Conservation (phyloP, 1,140 invertebrate species). For the Camponotus vicinus region DNA sequence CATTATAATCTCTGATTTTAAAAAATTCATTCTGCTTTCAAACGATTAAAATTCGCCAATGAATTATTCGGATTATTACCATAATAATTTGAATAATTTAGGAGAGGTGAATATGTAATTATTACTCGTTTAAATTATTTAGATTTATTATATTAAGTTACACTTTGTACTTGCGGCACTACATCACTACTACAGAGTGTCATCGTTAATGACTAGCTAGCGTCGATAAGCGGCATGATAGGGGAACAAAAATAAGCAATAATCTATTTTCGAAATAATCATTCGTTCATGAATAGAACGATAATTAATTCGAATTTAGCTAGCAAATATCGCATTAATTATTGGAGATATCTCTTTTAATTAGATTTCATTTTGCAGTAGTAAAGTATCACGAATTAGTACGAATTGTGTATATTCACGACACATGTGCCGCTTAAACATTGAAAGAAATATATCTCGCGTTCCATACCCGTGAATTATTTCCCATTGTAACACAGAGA, state of each 20-base stretch:
- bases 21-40: not conserved
- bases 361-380: not conserved
- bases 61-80: slow-evolving; percentile 14
- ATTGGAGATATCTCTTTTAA: not conserved
- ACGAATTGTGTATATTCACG: not conserved
- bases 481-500: not conserved
- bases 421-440: not conserved
- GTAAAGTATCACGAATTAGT: not conserved
- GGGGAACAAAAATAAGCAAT: not conserved
- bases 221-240: not conserved
- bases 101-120: not conserved
- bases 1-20: not conserved
- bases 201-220: not conserved
- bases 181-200: not conserved
- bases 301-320: slow-evolving; percentile 9
- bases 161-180: slow-evolving; percentile 4
- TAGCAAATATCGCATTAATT: not conserved
- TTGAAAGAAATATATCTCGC: not conserved
- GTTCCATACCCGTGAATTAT: not conserved
- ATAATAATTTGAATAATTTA: slow-evolving; percentile 5
- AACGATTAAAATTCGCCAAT: not conserved
- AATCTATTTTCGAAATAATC: not conserved
- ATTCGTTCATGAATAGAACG: not conserved
- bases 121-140: slow-evolving; percentile 19
- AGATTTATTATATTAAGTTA: not conserved